Conservation (phyloP, 1,140 invertebrate species). For the Zaprionus capensis region DNA sequence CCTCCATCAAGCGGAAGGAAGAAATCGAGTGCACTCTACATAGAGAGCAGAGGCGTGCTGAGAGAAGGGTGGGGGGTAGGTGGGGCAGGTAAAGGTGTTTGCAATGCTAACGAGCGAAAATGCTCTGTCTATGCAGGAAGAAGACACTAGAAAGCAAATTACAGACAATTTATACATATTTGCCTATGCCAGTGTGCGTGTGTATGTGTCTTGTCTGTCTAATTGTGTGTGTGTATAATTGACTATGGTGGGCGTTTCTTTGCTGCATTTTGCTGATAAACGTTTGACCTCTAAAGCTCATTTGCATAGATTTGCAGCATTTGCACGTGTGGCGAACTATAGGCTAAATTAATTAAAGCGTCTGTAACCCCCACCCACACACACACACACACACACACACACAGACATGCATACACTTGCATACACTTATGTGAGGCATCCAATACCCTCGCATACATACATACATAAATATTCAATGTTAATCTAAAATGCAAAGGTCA, state of each 20-base stretch:
- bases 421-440: neutral
- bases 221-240: constrained; percentile 14
- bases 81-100: constrained; percentile 30
- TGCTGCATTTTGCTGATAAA: constrained; percentile 48
- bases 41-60: constrained; percentile 24
- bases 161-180: constrained; percentile 59
- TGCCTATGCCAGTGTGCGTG: neutral
- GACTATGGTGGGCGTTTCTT: constrained; percentile 5
- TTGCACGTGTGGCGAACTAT: constrained; percentile 55
- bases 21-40: constrained; percentile 43
- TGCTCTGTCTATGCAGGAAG: constrained; percentile 60
- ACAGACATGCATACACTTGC: neutral
- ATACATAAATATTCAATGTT: constrained; percentile 66
- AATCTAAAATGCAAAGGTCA: constrained; percentile 80
- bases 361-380: neutral
- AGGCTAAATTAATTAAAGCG: constrained; percentile 73
- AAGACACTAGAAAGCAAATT: constrained; percentile 69
- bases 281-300: constrained; percentile 64
- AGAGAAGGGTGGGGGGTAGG: constrained; percentile 1
- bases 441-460: constrained; percentile 5
- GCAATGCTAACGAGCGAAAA: constrained; percentile 51
- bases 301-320: constrained; percentile 62
- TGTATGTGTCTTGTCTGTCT: neutral
- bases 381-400: neutral
- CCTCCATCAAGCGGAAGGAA: constrained; percentile 57